These are phyloP conservation scores for Sialia sialis DNA, from an alignment of 2,113 vertebrate genomes.

Conservation along the genomic window DNA sequence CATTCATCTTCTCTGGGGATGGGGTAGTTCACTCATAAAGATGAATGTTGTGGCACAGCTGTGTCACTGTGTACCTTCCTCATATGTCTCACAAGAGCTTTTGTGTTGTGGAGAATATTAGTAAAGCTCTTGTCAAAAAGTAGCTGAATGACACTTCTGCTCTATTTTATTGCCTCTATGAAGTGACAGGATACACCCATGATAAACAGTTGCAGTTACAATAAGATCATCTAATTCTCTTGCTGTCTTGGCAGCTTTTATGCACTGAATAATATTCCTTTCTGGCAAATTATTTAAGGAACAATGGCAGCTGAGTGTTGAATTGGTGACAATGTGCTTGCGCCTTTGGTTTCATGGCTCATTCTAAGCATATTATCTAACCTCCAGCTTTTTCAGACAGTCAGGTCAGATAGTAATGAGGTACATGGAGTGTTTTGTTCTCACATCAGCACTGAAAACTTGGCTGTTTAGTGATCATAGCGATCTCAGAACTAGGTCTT, in stretches of 20 bases:
- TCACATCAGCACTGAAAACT: neutral
- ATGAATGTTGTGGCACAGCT: constrained; percentile 40
- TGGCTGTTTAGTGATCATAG: neutral
- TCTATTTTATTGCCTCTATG: constrained; percentile 35
- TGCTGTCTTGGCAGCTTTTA: constrained; percentile 24
- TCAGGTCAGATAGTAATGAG: neutral
- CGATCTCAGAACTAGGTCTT: neutral
- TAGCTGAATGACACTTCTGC: neutral
- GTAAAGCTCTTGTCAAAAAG: constrained; percentile 8
- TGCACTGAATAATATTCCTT: constrained; percentile 13
- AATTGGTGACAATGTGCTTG: constrained; percentile 6
- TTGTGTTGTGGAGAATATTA: constrained; percentile 14
- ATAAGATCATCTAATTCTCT: constrained; percentile 38
- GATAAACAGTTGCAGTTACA: constrained; percentile 38
- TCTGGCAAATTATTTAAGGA: constrained; percentile 46
- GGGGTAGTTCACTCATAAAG: constrained; percentile 59
- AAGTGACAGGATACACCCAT: constrained; percentile 32
- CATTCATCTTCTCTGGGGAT: constrained; percentile 48
- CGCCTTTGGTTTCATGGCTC: constrained; percentile 1
- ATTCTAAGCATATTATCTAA: constrained; percentile 24
- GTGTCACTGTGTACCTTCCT: neutral
- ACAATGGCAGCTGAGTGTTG: constrained; percentile 16
- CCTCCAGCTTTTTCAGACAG: neutral
- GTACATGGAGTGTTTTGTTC: constrained; percentile 2
- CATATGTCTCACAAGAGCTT: constrained; percentile 15